Evolutionary conservation across 2,113 vertebrate species (phyloP).

Genomic region (Pygoscelis adeliae): DNA sequence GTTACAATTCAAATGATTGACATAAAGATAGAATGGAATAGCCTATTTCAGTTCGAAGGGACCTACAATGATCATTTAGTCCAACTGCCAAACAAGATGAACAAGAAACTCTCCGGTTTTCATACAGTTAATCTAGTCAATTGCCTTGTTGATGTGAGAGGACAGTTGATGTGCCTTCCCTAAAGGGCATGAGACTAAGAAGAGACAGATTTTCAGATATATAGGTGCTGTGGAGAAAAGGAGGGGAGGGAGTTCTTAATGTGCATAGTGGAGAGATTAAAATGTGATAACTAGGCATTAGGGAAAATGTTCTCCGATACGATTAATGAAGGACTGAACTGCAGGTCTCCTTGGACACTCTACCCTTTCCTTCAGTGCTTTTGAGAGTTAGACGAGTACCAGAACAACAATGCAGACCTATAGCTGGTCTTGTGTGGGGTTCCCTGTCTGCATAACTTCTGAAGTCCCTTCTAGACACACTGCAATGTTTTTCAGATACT

Average conservation of each 20-base stretch:
- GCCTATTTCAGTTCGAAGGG: neutral
- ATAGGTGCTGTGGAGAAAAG: neutral
- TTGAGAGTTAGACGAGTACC: too few relatives aligned
- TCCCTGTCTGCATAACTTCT: neutral
- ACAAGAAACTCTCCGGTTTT: neutral
- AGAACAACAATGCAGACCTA: neutral
- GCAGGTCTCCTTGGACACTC: neutral
- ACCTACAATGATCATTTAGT: neutral
- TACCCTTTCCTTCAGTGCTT: neutral
- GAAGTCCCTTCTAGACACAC: neutral
- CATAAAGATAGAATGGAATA: too few relatives aligned
- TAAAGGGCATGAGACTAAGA: neutral
- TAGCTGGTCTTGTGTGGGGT: neutral
- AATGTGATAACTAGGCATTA: neutral
- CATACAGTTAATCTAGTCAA: neutral
- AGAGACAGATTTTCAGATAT: neutral
- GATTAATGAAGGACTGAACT: neutral
- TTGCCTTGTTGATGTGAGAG: neutral
- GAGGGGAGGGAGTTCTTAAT: neutral
- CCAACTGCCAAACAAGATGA: neutral
- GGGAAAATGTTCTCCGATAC: neutral
- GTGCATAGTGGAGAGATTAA: neutral
- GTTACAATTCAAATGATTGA: too few relatives aligned
- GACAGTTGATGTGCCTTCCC: neutral
- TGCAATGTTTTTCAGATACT: neutral